Conservation (phyloP, 2,797 vertebrate species). For the Benthosema pterotum region DNA sequence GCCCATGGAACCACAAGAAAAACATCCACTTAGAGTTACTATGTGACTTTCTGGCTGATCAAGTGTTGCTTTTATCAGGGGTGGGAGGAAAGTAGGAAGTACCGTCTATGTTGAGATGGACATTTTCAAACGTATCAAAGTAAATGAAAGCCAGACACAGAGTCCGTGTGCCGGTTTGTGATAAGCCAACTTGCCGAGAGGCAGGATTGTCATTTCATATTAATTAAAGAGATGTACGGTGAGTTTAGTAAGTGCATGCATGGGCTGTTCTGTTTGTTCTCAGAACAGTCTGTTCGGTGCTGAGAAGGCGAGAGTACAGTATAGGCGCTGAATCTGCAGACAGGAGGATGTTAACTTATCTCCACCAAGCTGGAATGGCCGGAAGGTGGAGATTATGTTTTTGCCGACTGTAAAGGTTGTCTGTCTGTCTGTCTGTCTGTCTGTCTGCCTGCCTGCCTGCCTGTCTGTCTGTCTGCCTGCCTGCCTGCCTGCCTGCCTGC, state of each 20-base stretch:
- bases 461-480: too few relatives aligned
- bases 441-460: too few relatives aligned
- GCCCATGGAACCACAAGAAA: neutral
- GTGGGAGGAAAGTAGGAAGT: neutral
- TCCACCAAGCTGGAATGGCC: too few relatives aligned
- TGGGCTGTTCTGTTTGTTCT: neutral
- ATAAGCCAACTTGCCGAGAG: too few relatives aligned
- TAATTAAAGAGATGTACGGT: neutral
- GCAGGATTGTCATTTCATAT: neutral
- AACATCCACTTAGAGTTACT: neutral
- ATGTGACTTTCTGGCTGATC: neutral
- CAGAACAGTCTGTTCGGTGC: conserved; percentile 8
- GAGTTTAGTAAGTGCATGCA: neutral
- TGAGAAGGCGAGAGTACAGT: too few relatives aligned
- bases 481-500: too few relatives aligned
- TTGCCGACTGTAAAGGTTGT: too few relatives aligned
- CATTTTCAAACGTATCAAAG: conserved; percentile 6
- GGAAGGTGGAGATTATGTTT: too few relatives aligned
- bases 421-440: too few relatives aligned
- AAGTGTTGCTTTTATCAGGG: conserved; percentile 10
- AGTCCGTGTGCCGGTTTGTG: neutral
- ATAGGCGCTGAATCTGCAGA: neutral
- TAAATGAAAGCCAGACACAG: neutral
- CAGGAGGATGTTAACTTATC: too few relatives aligned
- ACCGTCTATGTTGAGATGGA: neutral